Evolutionary conservation across 2,888 invertebrate species (phyloP), one percentile per base, ranked within the genome.

Genomic region (Mimumesa dahlbomi): DNA sequence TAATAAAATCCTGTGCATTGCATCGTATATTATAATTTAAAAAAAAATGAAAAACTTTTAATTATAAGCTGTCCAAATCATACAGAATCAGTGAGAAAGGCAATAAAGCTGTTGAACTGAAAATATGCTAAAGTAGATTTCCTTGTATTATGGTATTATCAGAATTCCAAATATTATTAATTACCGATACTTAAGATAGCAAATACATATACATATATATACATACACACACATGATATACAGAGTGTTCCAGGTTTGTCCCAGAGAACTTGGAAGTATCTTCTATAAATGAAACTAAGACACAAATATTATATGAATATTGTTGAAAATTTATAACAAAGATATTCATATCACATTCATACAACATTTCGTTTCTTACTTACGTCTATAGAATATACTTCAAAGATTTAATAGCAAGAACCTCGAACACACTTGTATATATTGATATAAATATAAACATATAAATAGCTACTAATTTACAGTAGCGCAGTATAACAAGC

Each of bases 21-120:
- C 58, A 57, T 50, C 57, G 66, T 46, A 69, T 43, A 34, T 59
- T 70, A 65, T 70, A 59, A 71, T 70, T 65, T 65, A 21, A 57
- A 50, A 9, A 42, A 42, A 59, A 52, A 9, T 29, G 36, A 42
- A 38, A 69, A 67, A 68, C 50, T 73, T 72, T 68, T 79, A 77
- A 82, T 72, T 54, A 50, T 84, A 82, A 83, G 81, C 81, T 83
- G 83, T 84, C 82, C 76, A 75, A 75, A 77, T 81, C 82, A 81
- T 80, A 82, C 80, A 79, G 77, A 84, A 83, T 84, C 84, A 78
- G 83, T 81, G 81, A 83, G 78, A 84, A 83, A 83, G 83, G 83
- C 84, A 84, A 85, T 85, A 84, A 84, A 72, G 73, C 82, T 84
- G 69, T 77, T 77, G 77, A 84, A 81, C 78, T 78, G 74, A 63